Evolutionary conservation across 1,140 invertebrate genomes (phyloP).

Genomic region (Trachymyrmex cornetzi): DNA sequence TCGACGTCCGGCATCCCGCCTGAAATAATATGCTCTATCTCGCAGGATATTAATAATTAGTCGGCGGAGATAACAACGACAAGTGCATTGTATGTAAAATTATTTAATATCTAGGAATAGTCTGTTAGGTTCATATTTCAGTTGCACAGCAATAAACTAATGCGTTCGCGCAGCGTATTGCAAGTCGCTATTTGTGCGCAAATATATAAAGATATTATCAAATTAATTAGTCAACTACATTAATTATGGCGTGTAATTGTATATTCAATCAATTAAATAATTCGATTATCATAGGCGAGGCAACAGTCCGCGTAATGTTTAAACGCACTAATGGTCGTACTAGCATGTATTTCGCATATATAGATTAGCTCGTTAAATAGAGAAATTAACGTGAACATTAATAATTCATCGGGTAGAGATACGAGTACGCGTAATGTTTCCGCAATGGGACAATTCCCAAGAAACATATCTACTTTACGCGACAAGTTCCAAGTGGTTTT

Average conservation of each 20-base stretch:
- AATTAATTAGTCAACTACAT: slow-evolving; percentile 59
- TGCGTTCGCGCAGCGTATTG: neutral
- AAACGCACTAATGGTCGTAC: slow-evolving; percentile 26
- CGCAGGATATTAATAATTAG: slow-evolving; percentile 32
- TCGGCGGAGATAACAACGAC: neutral
- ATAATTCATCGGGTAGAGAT: slow-evolving; percentile 34
- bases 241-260: slow-evolving; percentile 53
- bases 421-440: slow-evolving; percentile 32
- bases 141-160: slow-evolving; percentile 21
- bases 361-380: slow-evolving; percentile 53
- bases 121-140: slow-evolving; percentile 3
- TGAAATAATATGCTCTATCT: slow-evolving; percentile 1
- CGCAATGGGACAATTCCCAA: neutral
- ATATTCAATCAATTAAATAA: slow-evolving; percentile 62
- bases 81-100: neutral
- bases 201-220: slow-evolving; percentile 54
- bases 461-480: neutral
- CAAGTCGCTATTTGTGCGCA: slow-evolving; percentile 16
- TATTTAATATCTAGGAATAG: slow-evolving; percentile 43
- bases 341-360: slow-evolving; percentile 31
- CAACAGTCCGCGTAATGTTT: slow-evolving; percentile 50
- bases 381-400: slow-evolving; percentile 38
- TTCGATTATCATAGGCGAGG: slow-evolving; percentile 59
- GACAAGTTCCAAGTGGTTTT: neutral
- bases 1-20: neutral